Base-by-base conservation (phyloP, 2,797 vertebrate species). In the Streptopelia turtur region DNA sequence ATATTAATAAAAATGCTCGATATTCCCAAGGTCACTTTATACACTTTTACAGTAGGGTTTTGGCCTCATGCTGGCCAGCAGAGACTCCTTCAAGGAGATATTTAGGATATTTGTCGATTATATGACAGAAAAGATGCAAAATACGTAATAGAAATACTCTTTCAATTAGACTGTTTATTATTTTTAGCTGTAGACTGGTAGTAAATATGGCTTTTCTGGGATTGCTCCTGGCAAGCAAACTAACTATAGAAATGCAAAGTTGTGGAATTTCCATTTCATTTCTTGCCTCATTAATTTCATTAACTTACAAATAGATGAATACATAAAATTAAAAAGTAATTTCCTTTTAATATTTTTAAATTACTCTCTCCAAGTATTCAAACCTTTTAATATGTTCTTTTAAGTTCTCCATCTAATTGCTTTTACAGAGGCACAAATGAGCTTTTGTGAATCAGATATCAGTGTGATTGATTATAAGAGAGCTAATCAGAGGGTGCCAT, bases 281-380 rank as follows among this genome's bases (percentile, higher is more conserved):
- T 98, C 95, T 96, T 97, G 95, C 95, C 96, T 98, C 97, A 98
- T 98, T 98, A 98, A 97, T 98, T 98, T 97, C 94, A 98, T 98
- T 98, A 97, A 97, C 95, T 97, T 98, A 92, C 94, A 97, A 98
- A 98, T 86, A 97, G 95, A 98, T 97, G 94, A 97, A 97, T 97
- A 97, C 96, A 97, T 96, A 95, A 96, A 97, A 98, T 97, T 97
- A 97, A 98, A 97, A 97, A 97, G 91, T 89, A 82, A 97, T 97
- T 97, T 97, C 95, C 90, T 96, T 96, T 97, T 97, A 98, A 97
- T 96, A 97, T 89, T 96, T 95, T 95, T 82, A 89, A 96, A 95
- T 96, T 89, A 88, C 91, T 95, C 96, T 92, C 85, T 94, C 92
- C 89, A 80, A 97, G 72, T 87, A 87, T 91, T 96, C 96, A 97